Percentiles rank a stretch among this genome's conserved stretches.
Conservation (phyloP, 2,888 invertebrate species). For the Criorhina ranunculi region DNA sequence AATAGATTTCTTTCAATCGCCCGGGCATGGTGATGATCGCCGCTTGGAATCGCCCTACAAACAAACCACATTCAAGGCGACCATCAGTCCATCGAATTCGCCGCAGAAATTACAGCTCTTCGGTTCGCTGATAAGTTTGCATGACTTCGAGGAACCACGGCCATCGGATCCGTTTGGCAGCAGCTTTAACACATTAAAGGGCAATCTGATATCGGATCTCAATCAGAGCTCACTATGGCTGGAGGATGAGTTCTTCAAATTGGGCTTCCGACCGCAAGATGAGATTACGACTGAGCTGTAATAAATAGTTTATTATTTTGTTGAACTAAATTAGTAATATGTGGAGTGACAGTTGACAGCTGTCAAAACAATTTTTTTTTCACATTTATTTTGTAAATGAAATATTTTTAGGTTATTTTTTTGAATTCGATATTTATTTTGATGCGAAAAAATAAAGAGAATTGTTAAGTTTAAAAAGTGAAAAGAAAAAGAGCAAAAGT, state of each 20-base stretch:
- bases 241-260: constrained; percentile 92
- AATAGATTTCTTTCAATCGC: constrained; percentile 89
- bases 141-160: constrained; percentile 84
- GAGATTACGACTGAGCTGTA: constrained; percentile 94
- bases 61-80: constrained; percentile 72
- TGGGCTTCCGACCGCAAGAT: constrained; percentile 94
- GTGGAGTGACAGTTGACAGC: constrained; percentile 27
- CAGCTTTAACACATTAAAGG: constrained; percentile 86
- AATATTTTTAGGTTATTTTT: constrained; percentile 44
- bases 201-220: constrained; percentile 84
- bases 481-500: constrained; percentile 1
- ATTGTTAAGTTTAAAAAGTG: constrained; percentile 62
- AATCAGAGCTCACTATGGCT: constrained; percentile 88
- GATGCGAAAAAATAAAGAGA: constrained; percentile 59
- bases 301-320: constrained; percentile 57
- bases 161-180: constrained; percentile 86
- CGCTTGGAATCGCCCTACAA: constrained; percentile 64
- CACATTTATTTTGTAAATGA: constrained; percentile 28
- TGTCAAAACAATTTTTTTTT: constrained; percentile 35
- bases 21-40: constrained; percentile 56
- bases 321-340: constrained; percentile 51
- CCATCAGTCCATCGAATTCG: constrained; percentile 79
- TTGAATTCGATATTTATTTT: constrained; percentile 56
- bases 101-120: constrained; percentile 83
- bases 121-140: constrained; percentile 84